Conservation (phyloP, 1,140 invertebrate genomes). For the Periplaneta americana region DNA sequence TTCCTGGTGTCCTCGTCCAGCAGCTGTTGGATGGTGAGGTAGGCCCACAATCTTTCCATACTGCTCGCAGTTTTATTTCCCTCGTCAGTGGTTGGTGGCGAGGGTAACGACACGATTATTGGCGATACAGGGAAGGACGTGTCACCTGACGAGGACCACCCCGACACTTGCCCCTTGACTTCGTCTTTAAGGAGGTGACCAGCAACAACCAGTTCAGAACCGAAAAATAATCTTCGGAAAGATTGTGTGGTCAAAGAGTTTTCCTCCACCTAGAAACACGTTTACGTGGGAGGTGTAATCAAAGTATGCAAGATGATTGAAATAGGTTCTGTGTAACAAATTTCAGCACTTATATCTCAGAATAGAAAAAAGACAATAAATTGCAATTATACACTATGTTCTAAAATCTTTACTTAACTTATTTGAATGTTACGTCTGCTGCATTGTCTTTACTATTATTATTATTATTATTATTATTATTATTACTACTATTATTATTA, state of each 20-base stretch:
- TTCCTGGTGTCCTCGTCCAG: constrained; percentile 53
- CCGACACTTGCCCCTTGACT: not conserved
- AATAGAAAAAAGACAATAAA: too few relatives aligned
- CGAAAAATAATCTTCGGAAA: constrained; percentile 27
- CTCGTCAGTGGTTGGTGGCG: constrained; percentile 18
- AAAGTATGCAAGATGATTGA: too few relatives aligned
- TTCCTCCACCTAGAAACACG: not conserved
- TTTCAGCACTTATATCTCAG: too few relatives aligned
- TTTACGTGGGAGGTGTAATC: too few relatives aligned
- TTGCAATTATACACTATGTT: too few relatives aligned
- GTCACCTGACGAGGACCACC: not conserved
- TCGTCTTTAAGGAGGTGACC: constrained; percentile 21
- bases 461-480: too few relatives aligned
- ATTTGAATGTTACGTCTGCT: too few relatives aligned
- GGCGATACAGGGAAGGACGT: not conserved
- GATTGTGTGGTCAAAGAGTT: constrained; percentile 19
- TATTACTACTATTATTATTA: too few relatives aligned
- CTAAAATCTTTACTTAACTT: too few relatives aligned
- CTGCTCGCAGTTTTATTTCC: not conserved
- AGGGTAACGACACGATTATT: not conserved
- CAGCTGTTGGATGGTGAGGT: constrained; percentile 58
- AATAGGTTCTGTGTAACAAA: too few relatives aligned
- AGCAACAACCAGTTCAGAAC: constrained; percentile 28
- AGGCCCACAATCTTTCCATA: constrained; percentile 59
- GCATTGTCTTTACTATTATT: too few relatives aligned